Conservation (phyloP, 2,797 vertebrate species). For the Danionella dracula region DNA sequence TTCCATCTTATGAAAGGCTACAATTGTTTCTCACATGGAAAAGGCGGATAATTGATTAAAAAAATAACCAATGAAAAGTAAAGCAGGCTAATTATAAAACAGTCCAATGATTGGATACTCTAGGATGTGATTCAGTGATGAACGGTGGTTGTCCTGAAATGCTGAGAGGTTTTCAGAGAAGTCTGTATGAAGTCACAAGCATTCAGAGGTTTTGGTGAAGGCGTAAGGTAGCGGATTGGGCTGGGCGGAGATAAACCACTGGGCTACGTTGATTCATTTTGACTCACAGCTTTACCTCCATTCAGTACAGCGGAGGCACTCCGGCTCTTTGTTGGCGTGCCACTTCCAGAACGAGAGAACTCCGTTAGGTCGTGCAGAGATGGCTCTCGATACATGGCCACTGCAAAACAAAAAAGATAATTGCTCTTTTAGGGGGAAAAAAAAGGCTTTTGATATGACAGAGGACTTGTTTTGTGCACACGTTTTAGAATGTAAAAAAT, state of each 20-base stretch:
- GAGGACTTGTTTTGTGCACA: not conserved
- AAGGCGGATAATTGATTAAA: too few species aligned
- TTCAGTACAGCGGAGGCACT: constrained; percentile 95
- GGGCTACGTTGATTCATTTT: constrained; percentile 97
- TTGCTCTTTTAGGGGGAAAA: not conserved
- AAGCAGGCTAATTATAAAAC: constrained; percentile 14
- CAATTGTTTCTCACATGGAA: constrained; percentile 31
- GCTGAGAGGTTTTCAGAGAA: constrained; percentile 70
- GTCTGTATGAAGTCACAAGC: constrained; percentile 88
- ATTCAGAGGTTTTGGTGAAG: constrained; percentile 88
- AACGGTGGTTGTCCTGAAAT: constrained; percentile 68
- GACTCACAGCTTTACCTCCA: constrained; percentile 96
- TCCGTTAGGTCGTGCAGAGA: constrained; percentile 97
- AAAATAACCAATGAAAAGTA: constrained; percentile 33
- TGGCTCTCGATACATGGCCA: constrained; percentile 99
- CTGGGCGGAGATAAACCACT: constrained; percentile 61
- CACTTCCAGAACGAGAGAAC: constrained; percentile 96
- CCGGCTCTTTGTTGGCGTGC: constrained; percentile 97
- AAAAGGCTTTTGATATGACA: not conserved
- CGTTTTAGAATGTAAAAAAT: too few species aligned
- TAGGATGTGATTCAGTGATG: constrained; percentile 36
- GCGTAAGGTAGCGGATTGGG: constrained; percentile 60
- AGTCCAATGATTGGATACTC: constrained; percentile 22
- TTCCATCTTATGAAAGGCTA: constrained; percentile 57
- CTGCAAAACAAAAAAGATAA: constrained; percentile 67